Percentiles rank a stretch among this genome's conserved stretches.
Conservation (phyloP, 2,113 vertebrate species). For the Cichladusa arquata region DNA sequence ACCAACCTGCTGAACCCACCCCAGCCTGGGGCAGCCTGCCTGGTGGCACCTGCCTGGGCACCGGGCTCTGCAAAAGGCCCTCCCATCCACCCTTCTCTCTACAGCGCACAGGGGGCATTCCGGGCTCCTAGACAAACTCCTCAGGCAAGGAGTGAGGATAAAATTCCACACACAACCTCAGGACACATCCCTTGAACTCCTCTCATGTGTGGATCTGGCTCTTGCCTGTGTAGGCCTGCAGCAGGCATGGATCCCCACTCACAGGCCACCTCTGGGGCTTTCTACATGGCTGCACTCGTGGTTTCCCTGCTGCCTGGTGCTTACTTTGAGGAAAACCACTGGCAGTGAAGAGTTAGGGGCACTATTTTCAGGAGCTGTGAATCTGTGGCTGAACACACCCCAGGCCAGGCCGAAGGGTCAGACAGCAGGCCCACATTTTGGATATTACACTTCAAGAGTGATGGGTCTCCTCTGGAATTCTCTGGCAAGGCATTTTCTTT, state of each 20-base stretch:
- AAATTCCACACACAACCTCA: background rate
- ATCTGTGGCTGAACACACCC: background rate
- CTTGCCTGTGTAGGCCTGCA: accelerated
- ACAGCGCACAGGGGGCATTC: accelerated
- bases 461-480: background rate
- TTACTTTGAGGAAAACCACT: background rate
- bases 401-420: background rate
- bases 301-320: background rate
- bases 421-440: accelerated
- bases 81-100: background rate
- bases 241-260: background rate
- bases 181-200: background rate
- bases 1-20: accelerated
- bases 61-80: background rate
- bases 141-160: background rate
- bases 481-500: background rate
- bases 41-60: background rate
- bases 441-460: background rate
- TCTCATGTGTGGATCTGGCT: background rate
- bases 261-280: background rate
- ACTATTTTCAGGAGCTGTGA: background rate
- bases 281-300: background rate
- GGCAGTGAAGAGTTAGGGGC: background rate
- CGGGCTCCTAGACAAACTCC: background rate
- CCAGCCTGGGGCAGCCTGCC: background rate